These are phyloP conservation scores for Therioaphis trifolii DNA, from an alignment of 2,888 invertebrate species.

Conservation along the genomic window DNA sequence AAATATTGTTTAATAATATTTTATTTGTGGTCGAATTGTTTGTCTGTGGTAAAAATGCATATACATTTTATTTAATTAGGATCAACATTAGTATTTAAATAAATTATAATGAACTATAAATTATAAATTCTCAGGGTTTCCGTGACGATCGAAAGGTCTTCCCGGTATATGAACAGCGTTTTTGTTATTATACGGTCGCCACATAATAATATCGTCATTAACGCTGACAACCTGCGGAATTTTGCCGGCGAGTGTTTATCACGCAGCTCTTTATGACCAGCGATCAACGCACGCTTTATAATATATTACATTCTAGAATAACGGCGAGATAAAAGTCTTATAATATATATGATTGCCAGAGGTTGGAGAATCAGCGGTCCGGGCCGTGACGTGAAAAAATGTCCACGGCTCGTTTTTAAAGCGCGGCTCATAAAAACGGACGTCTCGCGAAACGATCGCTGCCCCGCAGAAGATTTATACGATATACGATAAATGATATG, in stretches of 20 bases:
- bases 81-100: too few relatives aligned
- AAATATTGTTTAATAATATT: too few relatives aligned
- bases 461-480: background rate
- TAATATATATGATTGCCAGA: too few relatives aligned
- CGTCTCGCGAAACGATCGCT: background rate
- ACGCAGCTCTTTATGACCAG: conserved; percentile 1
- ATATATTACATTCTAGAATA: too few relatives aligned
- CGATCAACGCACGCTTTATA: background rate
- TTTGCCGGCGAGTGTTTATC: conserved; percentile 32
- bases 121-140: too few relatives aligned
- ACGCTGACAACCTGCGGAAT: conserved; percentile 7
- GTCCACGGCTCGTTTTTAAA: conserved; percentile 1
- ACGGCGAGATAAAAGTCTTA: conserved; percentile 31
- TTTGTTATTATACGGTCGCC: background rate
- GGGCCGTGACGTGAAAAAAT: background rate
- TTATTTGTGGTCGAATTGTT: too few relatives aligned
- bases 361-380: too few relatives aligned
- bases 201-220: background rate
- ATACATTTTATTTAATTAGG: too few relatives aligned
- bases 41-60: too few relatives aligned
- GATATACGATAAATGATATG: conserved; percentile 19
- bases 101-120: too few relatives aligned
- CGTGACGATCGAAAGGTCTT: too few relatives aligned
- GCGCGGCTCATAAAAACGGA: conserved; percentile 44
- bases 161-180: too few relatives aligned